Base-by-base conservation (phyloP, 2,113 vertebrate species). In the Anguilla japonica region DNA sequence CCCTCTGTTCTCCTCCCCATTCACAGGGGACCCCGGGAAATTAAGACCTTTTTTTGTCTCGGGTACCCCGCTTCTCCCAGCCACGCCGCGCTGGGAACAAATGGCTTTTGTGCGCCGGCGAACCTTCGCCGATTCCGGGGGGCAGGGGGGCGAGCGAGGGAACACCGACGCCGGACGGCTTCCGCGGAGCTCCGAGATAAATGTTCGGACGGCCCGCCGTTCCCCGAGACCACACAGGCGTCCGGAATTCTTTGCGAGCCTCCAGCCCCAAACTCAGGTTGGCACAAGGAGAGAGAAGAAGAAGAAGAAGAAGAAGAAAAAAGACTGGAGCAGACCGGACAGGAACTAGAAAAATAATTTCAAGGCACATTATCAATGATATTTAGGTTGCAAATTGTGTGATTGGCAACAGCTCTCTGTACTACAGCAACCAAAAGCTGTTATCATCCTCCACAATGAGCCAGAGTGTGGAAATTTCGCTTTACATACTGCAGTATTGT, bases 41-140 rank as follows among this genome's bases (percentile, higher is more conserved):
- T 82, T 79, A 83, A 34, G 86, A 83, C 81, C 83, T 86, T 46
- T 86, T 46, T 82, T 40, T 67, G 81, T 87, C 86, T 87, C 81
- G 41, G 57, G 83, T 71, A 87, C 86, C 34, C 34, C 34, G 41
- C 46, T 78, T 87, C 78, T 83, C 86, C 80, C 56, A 80, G 81
- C 78, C 71, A 87, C 43, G 40, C 81, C 63, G 34, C 43, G 29
- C 56, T 78, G 86, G 34, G 78, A 87, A 87, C 81, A 87, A 87
- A 86, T 86, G n/a, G 81, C 86, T 87, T 87, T 78, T 83, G 78
- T 83, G 4, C 40, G 46, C 78, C 11, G 18, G 75, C 86, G 56
- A 83, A 83, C 56, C 53, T 78, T 60, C 53, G 57, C 81, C 39
- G 43, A 78, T 85, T 53, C 53, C n/a, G 18, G 79, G n/a, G n/a